Base-by-base conservation (phyloP, 2,113 vertebrate genomes). In the Reinhardtius hippoglossoides region DNA sequence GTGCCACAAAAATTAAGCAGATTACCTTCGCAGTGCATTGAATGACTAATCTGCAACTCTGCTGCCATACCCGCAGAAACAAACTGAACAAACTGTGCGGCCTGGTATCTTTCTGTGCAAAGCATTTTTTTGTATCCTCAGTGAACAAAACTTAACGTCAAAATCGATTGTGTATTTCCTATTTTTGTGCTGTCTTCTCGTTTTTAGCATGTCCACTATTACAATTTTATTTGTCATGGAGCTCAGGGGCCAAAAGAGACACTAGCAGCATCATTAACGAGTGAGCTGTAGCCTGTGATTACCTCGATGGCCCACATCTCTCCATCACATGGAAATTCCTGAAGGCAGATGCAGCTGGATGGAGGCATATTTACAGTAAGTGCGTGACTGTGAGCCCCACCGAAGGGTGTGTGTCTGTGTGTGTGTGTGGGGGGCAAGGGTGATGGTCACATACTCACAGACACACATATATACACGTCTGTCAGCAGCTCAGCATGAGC, bases 401-500 rank as follows among this genome's bases (percentile, higher is more conserved):
- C 61, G 64, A 40, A 9, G 44, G 71, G 20, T 37, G 59, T 63
- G 60, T 63, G 61, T 65, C 44, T 65, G 35, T 35, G 59, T 62
- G 37, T 24, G 27, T 4, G 27, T 4, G 31, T 16, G 61, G 48
- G 31, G 40, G 64, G 57, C 40, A 26, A 66, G 66, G 56, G 42
- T 24, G 26, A 84, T 77, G 73, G 78, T 77, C 62, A 52, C 60
- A 60, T 40, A 62, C 62, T 21, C 57, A 67, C 42, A 71, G 31
- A 31, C 59, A 74, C 57, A 82, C 16, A 85, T 16, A 80, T 74
- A 31, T 31, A 31, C 31, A 85, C 83, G 78, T 88, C 89, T 75
- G 86, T 86, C 88, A 89, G 67, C 87, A 89, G 67, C 80, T 84
- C 84, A 81, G 80, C 76, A 81, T 76, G 77, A 82, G 78, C 67